Base-by-base conservation (phyloP, 2,797 vertebrate genomes). In the Myotis vivesi region DNA sequence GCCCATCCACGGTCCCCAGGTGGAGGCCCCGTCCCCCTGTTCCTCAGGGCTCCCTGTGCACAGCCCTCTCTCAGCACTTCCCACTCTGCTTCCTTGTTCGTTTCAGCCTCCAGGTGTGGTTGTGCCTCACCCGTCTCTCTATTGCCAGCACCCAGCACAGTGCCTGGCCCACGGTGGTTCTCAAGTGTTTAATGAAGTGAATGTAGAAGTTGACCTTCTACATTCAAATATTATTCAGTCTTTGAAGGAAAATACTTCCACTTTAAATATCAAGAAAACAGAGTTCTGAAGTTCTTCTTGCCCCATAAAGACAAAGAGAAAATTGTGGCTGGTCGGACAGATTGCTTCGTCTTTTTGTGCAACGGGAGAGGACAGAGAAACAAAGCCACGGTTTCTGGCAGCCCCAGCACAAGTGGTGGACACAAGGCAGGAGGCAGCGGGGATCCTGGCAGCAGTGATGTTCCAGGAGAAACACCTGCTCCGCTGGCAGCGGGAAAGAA, bases 381-480 rank as follows among this genome's bases (percentile, higher is more conserved):
- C 15, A 33, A 87, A 89, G 36, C 44, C 23, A 13, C 53, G 41
- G 75, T 49, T 49, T 30, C 94, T 59, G 89, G 86, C 75, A 81
- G 55, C 62, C 36, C 72, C 36, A 57, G 84, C 81, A 75, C 80
- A 85, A 91, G 82, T 8, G 92, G 25, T 51, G 84, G 77, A 72
- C 94, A 91, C 83, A 77, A 83, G 84, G 38, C 1, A 33, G 53
- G 64, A 95, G 92, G 91, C 84, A 41, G 92, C 76, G 4, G 71
- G 95, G 94, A 76, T 94, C 95, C 95, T 93, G 95, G 95, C 94
- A 86, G 95, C 87, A 57, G 81, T 62, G 3, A 12, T n/a, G 93
- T 83, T 93, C 94, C 95, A 30, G 68, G 94, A 92, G 64, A 89
- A 96, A 77, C 97, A 97, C 97, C 96, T 97, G 97, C 87, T 96